Evolutionary conservation across 2,797 vertebrate species (phyloP).

Genomic region (Sebastes flavidus): DNA sequence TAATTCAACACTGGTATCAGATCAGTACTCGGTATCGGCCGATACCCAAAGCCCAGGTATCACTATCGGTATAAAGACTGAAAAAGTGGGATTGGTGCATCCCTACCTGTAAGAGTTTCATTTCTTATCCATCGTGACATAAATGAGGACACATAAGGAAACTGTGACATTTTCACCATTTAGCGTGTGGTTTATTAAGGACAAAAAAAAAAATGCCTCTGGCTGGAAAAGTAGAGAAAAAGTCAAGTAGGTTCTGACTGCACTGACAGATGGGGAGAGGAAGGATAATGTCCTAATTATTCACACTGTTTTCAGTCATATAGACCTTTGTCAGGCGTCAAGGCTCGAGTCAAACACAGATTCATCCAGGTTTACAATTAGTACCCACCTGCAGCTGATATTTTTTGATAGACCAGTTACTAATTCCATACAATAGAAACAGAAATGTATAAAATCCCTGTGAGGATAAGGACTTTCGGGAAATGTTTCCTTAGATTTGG

Average conservation of each 20-base stretch:
- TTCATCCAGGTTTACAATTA: background rate
- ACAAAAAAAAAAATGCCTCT: background rate
- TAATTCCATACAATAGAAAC: background rate
- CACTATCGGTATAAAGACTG: no score
- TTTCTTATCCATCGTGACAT: background rate
- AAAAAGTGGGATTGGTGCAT: no score
- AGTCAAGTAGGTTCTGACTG: background rate
- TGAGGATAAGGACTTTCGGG: background rate
- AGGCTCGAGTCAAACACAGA: background rate
- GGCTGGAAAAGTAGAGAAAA: background rate
- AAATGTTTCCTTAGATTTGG: background rate
- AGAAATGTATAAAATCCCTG: background rate
- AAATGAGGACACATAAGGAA: background rate
- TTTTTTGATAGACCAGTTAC: background rate
- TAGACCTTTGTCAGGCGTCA: background rate
- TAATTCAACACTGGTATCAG: no score
- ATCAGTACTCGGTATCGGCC: no score
- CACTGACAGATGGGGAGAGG: background rate
- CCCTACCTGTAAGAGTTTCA: background rate
- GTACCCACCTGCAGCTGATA: background rate
- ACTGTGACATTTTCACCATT: background rate
- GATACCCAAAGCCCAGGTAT: no score
- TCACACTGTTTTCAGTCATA: background rate
- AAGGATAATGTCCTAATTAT: background rate
- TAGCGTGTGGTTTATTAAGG: background rate